These are phyloP conservation scores for Acanthornis magna DNA, from an alignment of 2,797 vertebrate genomes.

Conservation along the genomic window DNA sequence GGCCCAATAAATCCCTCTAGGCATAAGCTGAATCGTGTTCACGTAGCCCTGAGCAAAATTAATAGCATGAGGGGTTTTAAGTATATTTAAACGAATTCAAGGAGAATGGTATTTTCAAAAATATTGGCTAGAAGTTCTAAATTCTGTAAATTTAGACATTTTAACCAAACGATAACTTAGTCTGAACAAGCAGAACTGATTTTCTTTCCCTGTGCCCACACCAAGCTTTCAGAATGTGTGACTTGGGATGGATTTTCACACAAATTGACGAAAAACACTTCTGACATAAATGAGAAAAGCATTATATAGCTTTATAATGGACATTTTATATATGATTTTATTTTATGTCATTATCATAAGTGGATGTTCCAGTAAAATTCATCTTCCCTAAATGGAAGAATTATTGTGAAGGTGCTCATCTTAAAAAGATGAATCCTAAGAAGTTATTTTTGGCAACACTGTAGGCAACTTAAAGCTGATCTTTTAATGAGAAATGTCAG, in stretches of 20 bases:
- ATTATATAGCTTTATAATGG: neutral
- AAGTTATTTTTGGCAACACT: neutral
- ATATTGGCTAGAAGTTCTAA: neutral
- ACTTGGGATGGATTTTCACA: neutral
- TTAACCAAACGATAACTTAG: neutral
- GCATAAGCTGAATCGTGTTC: accelerated
- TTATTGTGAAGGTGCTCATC: neutral
- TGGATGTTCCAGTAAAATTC: neutral
- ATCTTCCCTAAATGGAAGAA: neutral
- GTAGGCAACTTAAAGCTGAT: conserved; percentile 7
- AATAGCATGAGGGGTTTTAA: neutral
- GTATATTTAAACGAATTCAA: neutral
- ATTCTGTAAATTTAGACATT: neutral
- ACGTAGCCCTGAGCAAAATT: neutral
- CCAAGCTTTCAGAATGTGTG: neutral
- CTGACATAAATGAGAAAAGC: neutral
- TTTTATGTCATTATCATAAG: neutral
- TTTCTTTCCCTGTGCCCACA: neutral
- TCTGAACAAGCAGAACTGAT: neutral
- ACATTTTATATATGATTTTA: neutral
- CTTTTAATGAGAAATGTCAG: conserved; percentile 1
- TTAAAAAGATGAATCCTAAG: neutral
- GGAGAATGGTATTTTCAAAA: neutral
- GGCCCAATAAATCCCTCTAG: neutral
- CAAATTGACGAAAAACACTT: neutral